Percentiles rank a stretch among this genome's conserved stretches.
phyloP scores from a whole-genome alignment of 1,140 invertebrate genomes.

The fruit fly (Drosophila melanogaster) region Release_6_plus_ISO1_MT NT_033779.5:21386001-21386500 shows the following conservation, averaged over 20 bases:
- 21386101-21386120: too few relatives aligned
- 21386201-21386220: conserved; percentile 21
- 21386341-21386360: conserved; percentile 7
- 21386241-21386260: conserved; percentile 27
- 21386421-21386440: not conserved
- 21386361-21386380: conserved; percentile 1
- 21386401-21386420: not conserved
- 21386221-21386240: conserved; percentile 26
- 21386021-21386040: too few relatives aligned
- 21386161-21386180: not conserved
- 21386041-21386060: too few relatives aligned
- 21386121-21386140: too few relatives aligned
- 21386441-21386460: too few relatives aligned
- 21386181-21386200: conserved; percentile 3
- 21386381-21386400: conserved; percentile 9
- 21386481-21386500: not conserved
- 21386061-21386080: too few relatives aligned
- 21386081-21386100: too few relatives aligned
- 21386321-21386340: conserved; percentile 4
- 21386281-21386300: not conserved
- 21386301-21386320: conserved; percentile 14
- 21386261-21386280: conserved; percentile 22
- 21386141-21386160: not conserved
- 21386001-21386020: too few relatives aligned
- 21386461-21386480: too few relatives aligned